Evolutionary conservation across 2,888 invertebrate species (phyloP).

Genomic region (Malacosoma neustria): DNA sequence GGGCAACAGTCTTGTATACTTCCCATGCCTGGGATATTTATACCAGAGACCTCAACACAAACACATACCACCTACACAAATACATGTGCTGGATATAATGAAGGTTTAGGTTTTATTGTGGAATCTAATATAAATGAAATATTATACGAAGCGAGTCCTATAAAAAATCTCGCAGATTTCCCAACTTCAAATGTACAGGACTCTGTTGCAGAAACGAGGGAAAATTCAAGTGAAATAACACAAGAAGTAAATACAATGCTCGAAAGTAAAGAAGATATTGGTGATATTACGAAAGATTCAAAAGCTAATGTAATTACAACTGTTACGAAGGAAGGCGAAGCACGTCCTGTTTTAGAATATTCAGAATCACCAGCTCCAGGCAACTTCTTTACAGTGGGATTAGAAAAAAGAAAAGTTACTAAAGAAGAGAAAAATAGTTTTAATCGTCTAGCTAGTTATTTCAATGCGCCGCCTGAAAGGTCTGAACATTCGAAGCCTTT

Average conservation of each 20-base stretch:
- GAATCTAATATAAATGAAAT: not conserved
- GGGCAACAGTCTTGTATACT: not conserved
- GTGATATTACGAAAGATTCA: too few species aligned
- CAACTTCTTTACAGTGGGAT: slow-evolving; percentile 33
- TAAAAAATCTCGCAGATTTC: not conserved
- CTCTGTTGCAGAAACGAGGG: not conserved
- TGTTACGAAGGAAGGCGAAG: not conserved
- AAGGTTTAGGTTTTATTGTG: not conserved
- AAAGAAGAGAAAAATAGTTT: slow-evolving; percentile 16
- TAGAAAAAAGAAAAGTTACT: not conserved
- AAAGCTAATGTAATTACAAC: not conserved
- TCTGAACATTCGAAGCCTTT: slow-evolving; percentile 58
- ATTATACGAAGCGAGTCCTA: slow-evolving; percentile 8
- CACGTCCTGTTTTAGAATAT: too few species aligned
- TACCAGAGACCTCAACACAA: slow-evolving; percentile 40
- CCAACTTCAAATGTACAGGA: not conserved
- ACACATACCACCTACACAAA: slow-evolving; percentile 21
- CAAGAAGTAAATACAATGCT: not conserved
- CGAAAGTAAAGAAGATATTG: too few species aligned
- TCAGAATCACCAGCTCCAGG: slow-evolving; percentile 29
- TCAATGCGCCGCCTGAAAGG: slow-evolving; percentile 45
- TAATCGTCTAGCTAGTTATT: slow-evolving; percentile 59
- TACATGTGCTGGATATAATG: slow-evolving; percentile 13
- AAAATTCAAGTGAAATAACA: not conserved
- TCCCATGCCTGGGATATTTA: slow-evolving; percentile 4